These are phyloP conservation scores for Macrophya annulata DNA, from an alignment of 2,888 invertebrate genomes.

Conservation along the genomic window DNA sequence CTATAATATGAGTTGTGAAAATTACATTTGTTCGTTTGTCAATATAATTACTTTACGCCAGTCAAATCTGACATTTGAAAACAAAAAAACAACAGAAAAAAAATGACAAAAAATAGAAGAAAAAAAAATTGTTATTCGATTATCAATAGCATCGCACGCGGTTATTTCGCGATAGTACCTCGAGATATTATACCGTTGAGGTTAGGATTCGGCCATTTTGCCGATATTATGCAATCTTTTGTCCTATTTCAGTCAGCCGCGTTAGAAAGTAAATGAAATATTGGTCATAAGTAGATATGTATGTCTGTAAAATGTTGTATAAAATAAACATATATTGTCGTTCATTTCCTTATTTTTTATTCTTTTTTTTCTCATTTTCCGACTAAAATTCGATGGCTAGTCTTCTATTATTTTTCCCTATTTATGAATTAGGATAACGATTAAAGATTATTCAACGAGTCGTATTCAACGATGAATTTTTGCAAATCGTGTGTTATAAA, in stretches of 20 bases:
- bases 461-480: conserved; percentile 1
- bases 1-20: background rate
- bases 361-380: background rate
- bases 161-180: background rate
- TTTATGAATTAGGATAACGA: background rate
- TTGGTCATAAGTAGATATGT: conserved; percentile 9
- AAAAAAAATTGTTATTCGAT: background rate
- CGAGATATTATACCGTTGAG: conserved; percentile 23
- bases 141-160: background rate
- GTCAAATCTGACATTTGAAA: background rate
- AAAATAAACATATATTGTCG: background rate
- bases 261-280: conserved; percentile 46
- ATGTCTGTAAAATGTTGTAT: background rate
- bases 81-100: background rate
- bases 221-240: conserved; percentile 40
- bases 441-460: background rate
- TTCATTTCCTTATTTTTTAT: background rate
- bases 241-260: conserved; percentile 40
- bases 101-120: too few relatives aligned
- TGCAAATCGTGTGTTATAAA: conserved; percentile 39
- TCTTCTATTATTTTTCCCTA: background rate
- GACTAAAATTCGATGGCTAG: background rate
- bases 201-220: conserved; percentile 52
- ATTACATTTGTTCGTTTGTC: background rate
- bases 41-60: background rate